Evolutionary conservation across 2,888 invertebrate genomes (phyloP), one percentile per base, ranked within the genome.

Genomic region (Aleiodes testaceus): DNA sequence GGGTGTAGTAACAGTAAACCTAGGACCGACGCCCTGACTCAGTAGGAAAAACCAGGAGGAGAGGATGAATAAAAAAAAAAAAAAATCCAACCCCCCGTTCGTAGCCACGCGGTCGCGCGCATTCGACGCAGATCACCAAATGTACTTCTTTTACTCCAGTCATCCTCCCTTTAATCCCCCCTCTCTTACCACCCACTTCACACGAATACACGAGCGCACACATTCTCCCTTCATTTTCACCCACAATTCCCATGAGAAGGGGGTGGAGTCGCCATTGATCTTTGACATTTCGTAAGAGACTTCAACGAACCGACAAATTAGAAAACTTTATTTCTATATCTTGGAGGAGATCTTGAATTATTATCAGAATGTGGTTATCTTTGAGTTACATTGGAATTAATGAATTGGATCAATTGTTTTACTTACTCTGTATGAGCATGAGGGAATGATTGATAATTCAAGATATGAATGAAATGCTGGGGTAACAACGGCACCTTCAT

Each of bases 1-100:
- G 63, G 59, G 59, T 53, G 45, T 59, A 49, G 59, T 68, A 61
- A 20, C 61, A 55, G 55, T 16, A 55, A 59, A 68, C 59, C 22
- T 14, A 59, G 59, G 59, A 59, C 59, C 59, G 42, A 59, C 59
- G 59, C 59, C 59, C 59, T 59, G 59, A 36, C 59, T 42, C 26
- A 26, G 59, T 49, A 59, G 59, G 59, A 3, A 20, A 59, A 59
- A 55, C 55, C 55, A 30, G 55, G 16, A 44, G 53, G 42, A 36
- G 36, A n/a, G 16, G 49, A 18, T 12, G 12, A 66, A 50, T n/a
- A 50, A 11, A 20, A 14, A 12, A 55, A 12, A 53, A 14, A 26
- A n/a, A 26, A 30, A 55, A 3, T 26, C 4, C 0, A 30, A 26
- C 16, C 6, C 14, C 26, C 36, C 59, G 16, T 42, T 18, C 42